Evolutionary conservation across 2,888 invertebrate species (phyloP), one percentile per base, ranked within the genome.

Genomic region (Chelonus formosanus): DNA sequence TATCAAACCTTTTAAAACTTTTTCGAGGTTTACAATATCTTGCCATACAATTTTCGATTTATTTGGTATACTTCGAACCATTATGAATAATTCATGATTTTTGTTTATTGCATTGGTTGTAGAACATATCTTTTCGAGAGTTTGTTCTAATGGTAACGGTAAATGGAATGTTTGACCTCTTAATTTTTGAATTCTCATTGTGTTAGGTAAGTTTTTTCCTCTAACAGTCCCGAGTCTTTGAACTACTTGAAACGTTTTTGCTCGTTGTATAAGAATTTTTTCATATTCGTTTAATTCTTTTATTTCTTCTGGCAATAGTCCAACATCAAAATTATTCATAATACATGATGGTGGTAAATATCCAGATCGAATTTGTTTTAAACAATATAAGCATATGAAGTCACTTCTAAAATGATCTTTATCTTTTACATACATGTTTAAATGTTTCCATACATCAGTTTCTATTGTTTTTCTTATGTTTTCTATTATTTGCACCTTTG

Each of bases 231-330:
- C 74, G 72, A 80, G 75, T 53, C 66, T 55, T 45, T 70, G 57
- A 8, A 81, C 71, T 3, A 77, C 77, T 72, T 82, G 80, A 70
- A 81, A 80, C 3, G 81, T 77, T 72, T 79, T 80, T 31, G 52
- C 52, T 6, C 52, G 10, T 32, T 52, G 52, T 5, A 52, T 52
- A 31, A 52, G 52, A 52, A 52, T 10, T 20, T 20, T n/a, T 31
- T 52, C 52, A 7, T 31, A 52, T 20, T 31, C 3, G 32, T 52
- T 52, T 52, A 52, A 7, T 31, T 4, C 31, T 63, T 58, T 54
- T 59, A 36, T 35, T 66, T 59, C 69, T 71, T 73, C 65, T 63
- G 69, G 64, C 61, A 64, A 58, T 31, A 50, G 4, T 31, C 50
- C 7, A 31, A 50, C 4, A 3, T 50, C 31, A 4, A 7, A 31